Evolutionary conservation across 2,888 invertebrate species (phyloP).

Genomic region (Liodrosophila aerea): DNA sequence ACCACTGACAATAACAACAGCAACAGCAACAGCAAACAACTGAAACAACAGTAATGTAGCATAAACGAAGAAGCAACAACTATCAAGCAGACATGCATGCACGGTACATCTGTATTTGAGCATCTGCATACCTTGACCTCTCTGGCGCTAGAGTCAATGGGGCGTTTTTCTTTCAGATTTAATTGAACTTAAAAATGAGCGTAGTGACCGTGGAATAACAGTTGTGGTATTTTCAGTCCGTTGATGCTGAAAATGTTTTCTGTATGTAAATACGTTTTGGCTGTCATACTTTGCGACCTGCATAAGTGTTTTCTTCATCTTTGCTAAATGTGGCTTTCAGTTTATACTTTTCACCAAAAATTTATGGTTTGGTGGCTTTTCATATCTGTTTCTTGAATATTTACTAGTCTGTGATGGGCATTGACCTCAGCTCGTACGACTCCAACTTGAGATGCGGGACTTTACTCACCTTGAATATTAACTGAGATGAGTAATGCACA

Average conservation of each 20-base stretch:
- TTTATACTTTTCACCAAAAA: slow-evolving; percentile 23
- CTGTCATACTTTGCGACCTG: slow-evolving; percentile 21
- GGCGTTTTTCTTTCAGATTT: slow-evolving; percentile 54
- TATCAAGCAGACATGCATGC: slow-evolving; percentile 20
- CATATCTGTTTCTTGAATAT: slow-evolving; percentile 15
- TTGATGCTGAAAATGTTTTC: slow-evolving; percentile 34
- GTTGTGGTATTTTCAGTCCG: slow-evolving; percentile 21
- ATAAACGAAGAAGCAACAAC: slow-evolving; percentile 29
- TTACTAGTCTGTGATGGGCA: slow-evolving; percentile 12
- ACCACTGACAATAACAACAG: slow-evolving; percentile 4
- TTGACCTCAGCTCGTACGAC: slow-evolving; percentile 27
- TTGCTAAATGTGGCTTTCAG: slow-evolving; percentile 10
- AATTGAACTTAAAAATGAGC: slow-evolving; percentile 56
- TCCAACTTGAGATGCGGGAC: too few species aligned
- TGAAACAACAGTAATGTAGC: neutral
- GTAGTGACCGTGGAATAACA: slow-evolving; percentile 31
- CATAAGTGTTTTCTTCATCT: slow-evolving; percentile 36
- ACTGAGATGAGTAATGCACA: neutral
- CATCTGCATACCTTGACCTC: slow-evolving; percentile 63
- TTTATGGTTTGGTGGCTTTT: slow-evolving; percentile 44
- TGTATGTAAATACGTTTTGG: slow-evolving; percentile 54
- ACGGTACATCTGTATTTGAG: too few species aligned
- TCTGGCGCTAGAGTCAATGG: slow-evolving; percentile 27
- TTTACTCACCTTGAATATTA: too few species aligned
- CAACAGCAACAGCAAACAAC: slow-evolving; percentile 18